Evolutionary conservation across 2,888 invertebrate genomes (phyloP).

Genomic region (Eupithecia abbreviata): DNA sequence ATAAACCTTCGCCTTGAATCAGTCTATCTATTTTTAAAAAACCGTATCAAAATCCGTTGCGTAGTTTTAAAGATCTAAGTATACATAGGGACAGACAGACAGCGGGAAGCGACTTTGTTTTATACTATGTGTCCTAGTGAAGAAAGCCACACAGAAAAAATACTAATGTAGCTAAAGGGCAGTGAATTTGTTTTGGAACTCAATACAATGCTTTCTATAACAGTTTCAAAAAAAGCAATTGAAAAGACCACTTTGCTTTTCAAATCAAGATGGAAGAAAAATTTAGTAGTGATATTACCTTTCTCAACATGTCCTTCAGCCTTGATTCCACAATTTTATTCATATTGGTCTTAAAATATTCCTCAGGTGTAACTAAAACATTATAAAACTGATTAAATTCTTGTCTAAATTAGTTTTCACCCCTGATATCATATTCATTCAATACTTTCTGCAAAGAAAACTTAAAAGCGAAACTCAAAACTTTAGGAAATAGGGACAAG

Average conservation of each 20-base stretch:
- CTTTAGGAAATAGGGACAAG: background rate
- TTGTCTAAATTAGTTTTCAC: background rate
- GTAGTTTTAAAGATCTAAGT: too few species aligned
- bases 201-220: background rate
- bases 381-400: background rate
- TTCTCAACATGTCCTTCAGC: constrained; percentile 33
- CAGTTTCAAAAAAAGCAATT: background rate
- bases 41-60: too few species aligned
- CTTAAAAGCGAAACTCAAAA: background rate
- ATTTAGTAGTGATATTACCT: background rate
- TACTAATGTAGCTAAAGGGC: background rate
- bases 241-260: background rate
- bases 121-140: too few species aligned
- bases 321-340: constrained; percentile 42
- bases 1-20: too few species aligned
- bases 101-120: too few species aligned
- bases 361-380: constrained; percentile 49
- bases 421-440: background rate
- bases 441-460: background rate
- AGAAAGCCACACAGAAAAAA: background rate
- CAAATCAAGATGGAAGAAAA: background rate
- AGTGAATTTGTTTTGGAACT: background rate
- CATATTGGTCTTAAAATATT: constrained; percentile 54
- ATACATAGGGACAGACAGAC: too few species aligned
- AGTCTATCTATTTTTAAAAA: too few species aligned